These are phyloP conservation scores for Pseudococcus jackbeardsleyi DNA, from an alignment of 2,888 invertebrate species.

Conservation along the genomic window DNA sequence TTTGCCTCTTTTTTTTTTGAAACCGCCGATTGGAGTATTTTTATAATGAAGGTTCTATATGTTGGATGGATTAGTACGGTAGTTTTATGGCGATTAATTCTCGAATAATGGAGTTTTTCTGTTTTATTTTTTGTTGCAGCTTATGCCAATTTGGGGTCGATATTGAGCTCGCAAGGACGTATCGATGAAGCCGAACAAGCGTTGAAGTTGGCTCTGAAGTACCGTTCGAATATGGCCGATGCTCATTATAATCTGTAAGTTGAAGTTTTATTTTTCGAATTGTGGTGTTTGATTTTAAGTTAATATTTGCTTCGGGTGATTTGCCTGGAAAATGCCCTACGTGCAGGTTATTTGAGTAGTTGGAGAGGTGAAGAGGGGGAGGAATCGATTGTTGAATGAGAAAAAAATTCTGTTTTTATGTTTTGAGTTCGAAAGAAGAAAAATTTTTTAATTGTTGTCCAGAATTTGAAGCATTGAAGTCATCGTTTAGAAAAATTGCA, in stretches of 20 bases:
- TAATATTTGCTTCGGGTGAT: background rate
- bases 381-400: too few species aligned
- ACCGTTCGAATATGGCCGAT: conserved; percentile 97
- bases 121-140: conserved; percentile 76
- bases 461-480: too few species aligned
- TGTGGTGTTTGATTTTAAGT: background rate
- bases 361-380: too few species aligned
- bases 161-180: conserved; percentile 89
- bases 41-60: background rate
- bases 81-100: background rate
- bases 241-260: conserved; percentile 87
- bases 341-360: too few species aligned
- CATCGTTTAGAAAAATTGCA: too few species aligned
- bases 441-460: too few species aligned
- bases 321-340: background rate
- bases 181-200: conserved; percentile 90
- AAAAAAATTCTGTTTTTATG: too few species aligned
- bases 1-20: background rate
- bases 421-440: too few species aligned
- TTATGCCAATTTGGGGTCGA: conserved; percentile 95
- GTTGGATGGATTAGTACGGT: background rate
- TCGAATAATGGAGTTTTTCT: background rate
- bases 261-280: background rate
- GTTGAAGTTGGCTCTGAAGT: conserved; percentile 88
- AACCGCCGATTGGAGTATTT: background rate